Percentiles rank a stretch among this genome's conserved stretches.
These are phyloP conservation scores for Dendroctonus ponderosae DNA, from an alignment of 1,140 invertebrate genomes.

Conservation along the genomic window DNA sequence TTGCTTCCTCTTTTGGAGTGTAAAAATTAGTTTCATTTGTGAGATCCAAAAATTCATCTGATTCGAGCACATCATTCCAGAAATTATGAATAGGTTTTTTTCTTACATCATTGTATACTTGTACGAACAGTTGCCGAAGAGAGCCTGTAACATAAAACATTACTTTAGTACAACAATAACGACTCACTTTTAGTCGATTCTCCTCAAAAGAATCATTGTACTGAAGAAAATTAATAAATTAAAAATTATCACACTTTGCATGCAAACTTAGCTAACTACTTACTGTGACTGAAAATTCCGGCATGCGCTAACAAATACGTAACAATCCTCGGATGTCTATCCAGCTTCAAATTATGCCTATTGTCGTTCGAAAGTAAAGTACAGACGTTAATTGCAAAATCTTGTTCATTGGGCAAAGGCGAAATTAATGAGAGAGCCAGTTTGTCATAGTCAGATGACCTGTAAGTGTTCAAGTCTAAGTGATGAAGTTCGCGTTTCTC, in stretches of 20 bases:
- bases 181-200: background rate
- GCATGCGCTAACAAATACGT: slow-evolving; percentile 89
- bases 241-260: background rate
- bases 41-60: slow-evolving; percentile 64
- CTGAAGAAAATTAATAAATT: background rate
- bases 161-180: background rate
- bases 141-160: slow-evolving; percentile 55
- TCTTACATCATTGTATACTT: slow-evolving; percentile 69
- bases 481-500: slow-evolving; percentile 58
- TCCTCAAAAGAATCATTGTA: too few species aligned
- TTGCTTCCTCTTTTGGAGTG: slow-evolving; percentile 13
- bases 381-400: slow-evolving; percentile 97
- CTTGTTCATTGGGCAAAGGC: slow-evolving; percentile 96
- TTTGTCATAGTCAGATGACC: slow-evolving; percentile 80
- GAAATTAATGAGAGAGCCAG: slow-evolving; percentile 86
- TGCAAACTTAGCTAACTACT: slow-evolving; percentile 43
- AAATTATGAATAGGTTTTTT: slow-evolving; percentile 73
- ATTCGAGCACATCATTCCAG: slow-evolving; percentile 69
- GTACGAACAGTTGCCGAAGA: slow-evolving; percentile 68
- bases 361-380: slow-evolving; percentile 93
- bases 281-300: slow-evolving; percentile 86
- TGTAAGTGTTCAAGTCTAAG: slow-evolving; percentile 69
- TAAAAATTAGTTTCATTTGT: slow-evolving; percentile 64
- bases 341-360: slow-evolving; percentile 80
- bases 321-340: slow-evolving; percentile 79